A percentile compares a stretch with the other conserved stretches of the same genome.
Evolutionary conservation across 2,113 vertebrate genomes (phyloP).

Genomic region (Bufo gargarizans): DNA sequence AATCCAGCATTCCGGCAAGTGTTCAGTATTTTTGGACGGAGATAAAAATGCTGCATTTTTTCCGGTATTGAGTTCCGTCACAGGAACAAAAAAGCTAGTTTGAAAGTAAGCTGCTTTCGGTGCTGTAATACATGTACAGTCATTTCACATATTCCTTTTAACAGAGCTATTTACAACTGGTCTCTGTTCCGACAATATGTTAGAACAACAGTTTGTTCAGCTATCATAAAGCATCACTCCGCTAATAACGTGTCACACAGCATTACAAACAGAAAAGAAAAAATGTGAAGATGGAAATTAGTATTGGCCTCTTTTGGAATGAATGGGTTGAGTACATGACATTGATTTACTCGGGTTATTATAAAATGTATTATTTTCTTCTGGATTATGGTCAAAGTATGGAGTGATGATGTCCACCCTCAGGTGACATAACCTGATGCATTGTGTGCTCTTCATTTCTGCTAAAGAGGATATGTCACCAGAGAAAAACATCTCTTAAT

Average conservation of each 20-base stretch:
- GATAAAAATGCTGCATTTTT: too few species aligned
- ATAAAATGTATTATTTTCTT: background rate
- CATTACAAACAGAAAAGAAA: constrained; percentile 10
- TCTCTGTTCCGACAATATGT: constrained; percentile 24
- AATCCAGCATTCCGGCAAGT: too few species aligned
- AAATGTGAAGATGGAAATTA: background rate
- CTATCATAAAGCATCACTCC: constrained; percentile 32
- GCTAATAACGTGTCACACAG: constrained; percentile 40
- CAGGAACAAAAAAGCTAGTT: too few species aligned
- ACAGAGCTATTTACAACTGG: constrained; percentile 19
- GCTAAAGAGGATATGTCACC: background rate
- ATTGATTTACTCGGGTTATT: constrained; percentile 10
- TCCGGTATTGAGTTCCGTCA: too few species aligned
- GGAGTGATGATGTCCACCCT: background rate
- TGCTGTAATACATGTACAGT: background rate
- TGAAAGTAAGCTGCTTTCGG: background rate
- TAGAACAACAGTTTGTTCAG: constrained; percentile 36
- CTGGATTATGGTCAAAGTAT: background rate
- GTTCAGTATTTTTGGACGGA: too few species aligned
- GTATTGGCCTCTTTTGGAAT: background rate
- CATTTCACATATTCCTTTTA: constrained; percentile 16
- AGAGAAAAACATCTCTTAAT: background rate
- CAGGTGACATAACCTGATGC: background rate
- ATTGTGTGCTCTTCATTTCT: background rate
- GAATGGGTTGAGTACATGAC: background rate